A percentile compares a stretch with the other conserved stretches of the same genome.
These are phyloP conservation scores for Halichoerus grypus DNA, from an alignment of 2,113 vertebrate genomes.

Conservation along the genomic window DNA sequence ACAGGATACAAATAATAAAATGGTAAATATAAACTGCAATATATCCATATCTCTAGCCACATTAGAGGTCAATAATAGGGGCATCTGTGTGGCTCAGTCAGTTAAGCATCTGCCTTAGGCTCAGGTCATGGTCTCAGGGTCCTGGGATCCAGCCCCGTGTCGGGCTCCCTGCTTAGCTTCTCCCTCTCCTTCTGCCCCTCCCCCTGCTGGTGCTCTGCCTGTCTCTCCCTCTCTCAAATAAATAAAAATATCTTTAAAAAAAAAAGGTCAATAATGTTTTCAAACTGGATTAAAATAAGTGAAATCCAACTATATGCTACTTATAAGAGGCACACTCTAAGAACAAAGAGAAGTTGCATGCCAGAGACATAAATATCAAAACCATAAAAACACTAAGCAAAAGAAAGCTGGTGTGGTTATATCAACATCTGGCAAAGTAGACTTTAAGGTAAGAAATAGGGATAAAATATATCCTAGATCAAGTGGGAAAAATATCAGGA, in stretches of 20 bases:
- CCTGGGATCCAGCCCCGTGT: no score
- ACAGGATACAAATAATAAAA: background rate
- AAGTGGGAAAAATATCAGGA: background rate
- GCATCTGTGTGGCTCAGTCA: no score
- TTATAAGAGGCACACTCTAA: background rate
- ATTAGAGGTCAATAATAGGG: background rate
- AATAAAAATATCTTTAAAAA: no score
- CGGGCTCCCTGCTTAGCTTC: no score
- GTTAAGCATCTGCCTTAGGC: no score
- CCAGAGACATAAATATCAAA: background rate
- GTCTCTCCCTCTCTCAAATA: no score
- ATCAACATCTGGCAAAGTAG: background rate
- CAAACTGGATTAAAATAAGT: constrained; percentile 15
- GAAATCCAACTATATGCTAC: background rate
- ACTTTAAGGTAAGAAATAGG: background rate
- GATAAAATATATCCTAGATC: background rate
- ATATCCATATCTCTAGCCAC: background rate
- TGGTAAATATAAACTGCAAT: background rate
- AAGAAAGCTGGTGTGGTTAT: background rate
- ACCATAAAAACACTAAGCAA: background rate
- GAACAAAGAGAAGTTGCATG: background rate
- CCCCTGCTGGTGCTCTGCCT: no score
- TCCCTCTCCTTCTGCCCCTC: no score
- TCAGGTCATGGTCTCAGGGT: no score
- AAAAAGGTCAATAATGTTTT: background rate